phyloP scores from a whole-genome alignment of 92 coral and sea anemone genomes.

The Pocillopora grandis region DNA sequence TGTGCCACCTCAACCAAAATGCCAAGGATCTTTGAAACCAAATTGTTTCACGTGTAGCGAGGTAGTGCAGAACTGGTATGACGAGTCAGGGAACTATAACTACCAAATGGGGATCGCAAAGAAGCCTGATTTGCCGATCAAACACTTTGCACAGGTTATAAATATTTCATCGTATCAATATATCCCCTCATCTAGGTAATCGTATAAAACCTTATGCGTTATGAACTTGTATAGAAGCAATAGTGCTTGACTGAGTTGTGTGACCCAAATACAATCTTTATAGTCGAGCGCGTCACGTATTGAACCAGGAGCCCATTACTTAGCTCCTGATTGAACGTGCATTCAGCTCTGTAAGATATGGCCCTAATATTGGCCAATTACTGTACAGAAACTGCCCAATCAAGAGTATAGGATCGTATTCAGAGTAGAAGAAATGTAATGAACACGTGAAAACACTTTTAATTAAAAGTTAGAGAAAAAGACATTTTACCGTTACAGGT shows the following conservation, averaged over 20 bases:
- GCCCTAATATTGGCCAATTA: too few species aligned
- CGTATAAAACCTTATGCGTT: too few species aligned
- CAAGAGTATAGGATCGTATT: too few species aligned
- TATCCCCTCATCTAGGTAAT: too few species aligned
- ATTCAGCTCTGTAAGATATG: too few species aligned
- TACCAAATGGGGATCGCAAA: slow-evolving; percentile 62
- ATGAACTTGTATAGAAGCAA: too few species aligned
- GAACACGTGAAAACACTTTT: neutral
- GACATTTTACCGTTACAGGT: slow-evolving; percentile 47
- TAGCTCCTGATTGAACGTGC: too few species aligned
- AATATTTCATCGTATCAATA: neutral
- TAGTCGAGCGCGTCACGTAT: too few species aligned
- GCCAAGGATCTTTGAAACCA: slow-evolving; percentile 50
- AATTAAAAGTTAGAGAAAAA: neutral
- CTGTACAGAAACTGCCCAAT: too few species aligned
- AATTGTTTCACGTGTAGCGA: slow-evolving; percentile 75
- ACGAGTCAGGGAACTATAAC: slow-evolving; percentile 71
- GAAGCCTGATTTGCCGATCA: slow-evolving; percentile 47
- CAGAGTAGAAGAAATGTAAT: neutral
- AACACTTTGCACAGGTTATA: slow-evolving; percentile 89
- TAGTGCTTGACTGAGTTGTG: too few species aligned
- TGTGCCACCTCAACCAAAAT: slow-evolving; percentile 76
- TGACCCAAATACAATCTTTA: too few species aligned
- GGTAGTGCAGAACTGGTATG: slow-evolving; percentile 84
- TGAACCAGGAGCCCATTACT: too few species aligned